phyloP scores from a whole-genome alignment of 1,140 invertebrate genomes.

The Ceratosolen solmsi region DNA sequence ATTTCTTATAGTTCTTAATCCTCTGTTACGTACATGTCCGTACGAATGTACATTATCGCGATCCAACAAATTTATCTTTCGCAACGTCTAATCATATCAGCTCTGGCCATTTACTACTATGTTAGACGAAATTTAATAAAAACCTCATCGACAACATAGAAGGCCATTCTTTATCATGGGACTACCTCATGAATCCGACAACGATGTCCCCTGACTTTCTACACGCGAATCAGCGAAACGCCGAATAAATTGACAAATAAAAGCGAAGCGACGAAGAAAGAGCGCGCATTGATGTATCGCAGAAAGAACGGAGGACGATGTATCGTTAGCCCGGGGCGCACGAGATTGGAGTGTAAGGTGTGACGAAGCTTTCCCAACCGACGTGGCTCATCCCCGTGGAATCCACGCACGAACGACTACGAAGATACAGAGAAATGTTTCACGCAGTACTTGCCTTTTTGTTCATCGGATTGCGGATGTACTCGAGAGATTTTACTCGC shows the following conservation, averaged over 20 bases:
- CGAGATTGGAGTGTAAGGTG: not conserved
- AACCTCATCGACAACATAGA: too few species aligned
- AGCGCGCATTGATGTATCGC: not conserved
- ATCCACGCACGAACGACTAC: not conserved
- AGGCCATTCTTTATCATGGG: too few species aligned
- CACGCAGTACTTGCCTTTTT: not conserved
- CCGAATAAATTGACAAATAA: slow-evolving; percentile 35
- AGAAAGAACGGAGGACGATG: not conserved
- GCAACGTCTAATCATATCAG: too few species aligned
- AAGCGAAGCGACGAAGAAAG: not conserved
- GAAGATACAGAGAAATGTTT: not conserved
- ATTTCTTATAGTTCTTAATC: too few species aligned
- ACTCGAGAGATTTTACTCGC: not conserved
- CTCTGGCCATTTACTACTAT: too few species aligned
- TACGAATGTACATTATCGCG: too few species aligned
- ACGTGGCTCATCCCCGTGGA: not conserved
- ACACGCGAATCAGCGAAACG: slow-evolving; percentile 28
- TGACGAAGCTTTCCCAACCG: not conserved
- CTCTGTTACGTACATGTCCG: too few species aligned
- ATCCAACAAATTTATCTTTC: too few species aligned
- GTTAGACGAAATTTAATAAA: too few species aligned
- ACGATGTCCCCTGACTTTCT: not conserved
- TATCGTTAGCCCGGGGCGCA: not conserved
- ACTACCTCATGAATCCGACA: not conserved
- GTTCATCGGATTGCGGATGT: not conserved